Percentiles rank a stretch among this genome's conserved stretches.
These are phyloP conservation scores for Diuraphis noxia DNA, from an alignment of 1,140 invertebrate species.

Conservation along the genomic window DNA sequence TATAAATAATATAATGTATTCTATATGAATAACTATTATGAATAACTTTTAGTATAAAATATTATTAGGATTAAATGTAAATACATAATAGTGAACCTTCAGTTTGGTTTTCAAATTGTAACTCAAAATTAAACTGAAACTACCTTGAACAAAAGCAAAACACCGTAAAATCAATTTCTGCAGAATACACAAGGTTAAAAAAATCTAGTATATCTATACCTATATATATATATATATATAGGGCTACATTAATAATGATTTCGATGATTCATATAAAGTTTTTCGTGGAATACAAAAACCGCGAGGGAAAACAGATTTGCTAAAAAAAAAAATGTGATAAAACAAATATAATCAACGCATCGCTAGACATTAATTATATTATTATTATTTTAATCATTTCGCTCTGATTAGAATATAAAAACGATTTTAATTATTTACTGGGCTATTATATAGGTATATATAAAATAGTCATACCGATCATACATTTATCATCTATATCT, in stretches of 20 bases:
- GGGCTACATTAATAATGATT: not conserved
- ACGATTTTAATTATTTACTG: slow-evolving; percentile 5
- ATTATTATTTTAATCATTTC: slow-evolving; percentile 10
- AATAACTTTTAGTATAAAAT: too few species aligned
- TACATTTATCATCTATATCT: not conserved
- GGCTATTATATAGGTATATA: not conserved
- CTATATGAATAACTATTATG: too few species aligned
- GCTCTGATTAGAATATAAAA: slow-evolving; percentile 22
- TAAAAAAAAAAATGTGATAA: not conserved
- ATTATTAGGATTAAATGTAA: not conserved
- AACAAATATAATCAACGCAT: not conserved
- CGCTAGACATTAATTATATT: not conserved
- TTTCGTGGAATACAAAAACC: not conserved
- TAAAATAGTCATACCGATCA: too few species aligned
- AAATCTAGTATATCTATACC: not conserved
- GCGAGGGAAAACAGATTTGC: not conserved
- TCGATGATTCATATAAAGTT: slow-evolving; percentile 10
- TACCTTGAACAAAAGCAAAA: slow-evolving; percentile 27
- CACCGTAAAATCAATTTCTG: slow-evolving; percentile 18
- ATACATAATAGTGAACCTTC: slow-evolving; percentile 12
- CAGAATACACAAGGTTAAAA: slow-evolving; percentile 24
- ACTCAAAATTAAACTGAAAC: not conserved
- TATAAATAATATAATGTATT: too few species aligned
- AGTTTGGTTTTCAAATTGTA: not conserved
- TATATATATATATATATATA: too few species aligned